Evolutionary conservation across 2,113 vertebrate species (phyloP).

Genomic region (Lepus americanus): DNA sequence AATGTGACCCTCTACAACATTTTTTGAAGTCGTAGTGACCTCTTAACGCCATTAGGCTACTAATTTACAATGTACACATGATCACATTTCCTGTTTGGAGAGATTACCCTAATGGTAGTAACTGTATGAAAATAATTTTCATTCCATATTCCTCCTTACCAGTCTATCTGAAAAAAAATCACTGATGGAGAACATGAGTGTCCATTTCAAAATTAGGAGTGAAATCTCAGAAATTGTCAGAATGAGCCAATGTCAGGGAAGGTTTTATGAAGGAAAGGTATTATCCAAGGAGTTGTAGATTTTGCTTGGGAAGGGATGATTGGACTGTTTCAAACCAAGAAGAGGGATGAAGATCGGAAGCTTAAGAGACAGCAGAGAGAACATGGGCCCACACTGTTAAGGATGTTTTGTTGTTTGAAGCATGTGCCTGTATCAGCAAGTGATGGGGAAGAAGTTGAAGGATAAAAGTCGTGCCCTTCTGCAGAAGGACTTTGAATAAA

Average conservation of each 20-base stretch:
- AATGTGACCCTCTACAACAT: not conserved
- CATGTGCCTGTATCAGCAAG: not conserved
- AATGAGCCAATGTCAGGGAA: not conserved
- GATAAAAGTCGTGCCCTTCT: not conserved
- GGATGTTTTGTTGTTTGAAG: not conserved
- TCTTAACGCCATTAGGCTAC: not conserved
- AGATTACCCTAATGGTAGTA: constrained; percentile 25
- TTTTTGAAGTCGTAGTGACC: not conserved
- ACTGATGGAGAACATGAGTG: not conserved
- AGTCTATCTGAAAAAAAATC: constrained; percentile 51
- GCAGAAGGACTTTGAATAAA: not conserved
- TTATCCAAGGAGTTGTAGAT: not conserved
- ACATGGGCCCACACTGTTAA: rapidly evolving
- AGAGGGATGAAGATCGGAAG: not conserved
- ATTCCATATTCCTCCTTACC: constrained; percentile 23
- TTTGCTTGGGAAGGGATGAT: not conserved
- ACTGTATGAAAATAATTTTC: not conserved
- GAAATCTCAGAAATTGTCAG: constrained; percentile 11
- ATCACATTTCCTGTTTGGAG: not conserved
- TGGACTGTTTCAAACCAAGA: not conserved
- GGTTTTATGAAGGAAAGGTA: not conserved
- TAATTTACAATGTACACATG: not conserved
- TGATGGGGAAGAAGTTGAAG: not conserved
- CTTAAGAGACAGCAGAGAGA: not conserved
- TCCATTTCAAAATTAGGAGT: not conserved